These are phyloP conservation scores for Siniperca undulata DNA, from an alignment of 2,797 vertebrate genomes.

Conservation along the genomic window DNA sequence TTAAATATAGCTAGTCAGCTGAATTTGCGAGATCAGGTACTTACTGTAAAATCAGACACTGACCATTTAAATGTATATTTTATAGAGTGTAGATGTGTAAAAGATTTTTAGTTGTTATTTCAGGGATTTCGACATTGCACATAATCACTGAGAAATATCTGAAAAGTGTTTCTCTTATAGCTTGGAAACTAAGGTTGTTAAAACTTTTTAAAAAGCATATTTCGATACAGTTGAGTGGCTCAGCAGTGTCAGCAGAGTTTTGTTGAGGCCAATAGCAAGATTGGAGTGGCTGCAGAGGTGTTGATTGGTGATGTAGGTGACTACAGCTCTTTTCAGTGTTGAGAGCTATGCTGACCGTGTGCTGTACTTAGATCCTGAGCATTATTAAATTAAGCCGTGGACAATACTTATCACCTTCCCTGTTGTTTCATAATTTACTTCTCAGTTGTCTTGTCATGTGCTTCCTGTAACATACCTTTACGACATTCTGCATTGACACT, in stretches of 20 bases:
- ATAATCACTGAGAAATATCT: slow-evolving; percentile 1
- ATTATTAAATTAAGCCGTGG: background rate
- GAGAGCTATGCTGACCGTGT: background rate
- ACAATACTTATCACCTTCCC: background rate
- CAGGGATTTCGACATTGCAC: background rate
- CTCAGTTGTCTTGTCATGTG: background rate
- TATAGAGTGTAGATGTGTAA: background rate
- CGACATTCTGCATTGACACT: background rate
- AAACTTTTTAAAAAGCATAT: background rate
- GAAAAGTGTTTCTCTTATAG: background rate
- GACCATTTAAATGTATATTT: background rate
- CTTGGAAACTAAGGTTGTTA: background rate
- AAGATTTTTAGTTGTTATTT: background rate
- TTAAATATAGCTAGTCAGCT: background rate
- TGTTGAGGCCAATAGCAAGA: background rate
- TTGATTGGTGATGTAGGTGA: slow-evolving; percentile 11
- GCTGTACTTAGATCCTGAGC: slow-evolving; percentile 1
- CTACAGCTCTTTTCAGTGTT: slow-evolving; percentile 6
- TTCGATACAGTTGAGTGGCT: background rate
- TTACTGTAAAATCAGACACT: background rate
- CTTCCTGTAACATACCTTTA: background rate
- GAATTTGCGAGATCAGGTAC: background rate
- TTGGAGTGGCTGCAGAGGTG: slow-evolving; percentile 23
- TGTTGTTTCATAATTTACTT: background rate
- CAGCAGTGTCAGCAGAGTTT: background rate